A percentile compares a stretch with the other conserved stretches of the same genome.
Evolutionary conservation across 2,797 vertebrate genomes (phyloP).

Genomic region (Arnoldichthys spilopterus): DNA sequence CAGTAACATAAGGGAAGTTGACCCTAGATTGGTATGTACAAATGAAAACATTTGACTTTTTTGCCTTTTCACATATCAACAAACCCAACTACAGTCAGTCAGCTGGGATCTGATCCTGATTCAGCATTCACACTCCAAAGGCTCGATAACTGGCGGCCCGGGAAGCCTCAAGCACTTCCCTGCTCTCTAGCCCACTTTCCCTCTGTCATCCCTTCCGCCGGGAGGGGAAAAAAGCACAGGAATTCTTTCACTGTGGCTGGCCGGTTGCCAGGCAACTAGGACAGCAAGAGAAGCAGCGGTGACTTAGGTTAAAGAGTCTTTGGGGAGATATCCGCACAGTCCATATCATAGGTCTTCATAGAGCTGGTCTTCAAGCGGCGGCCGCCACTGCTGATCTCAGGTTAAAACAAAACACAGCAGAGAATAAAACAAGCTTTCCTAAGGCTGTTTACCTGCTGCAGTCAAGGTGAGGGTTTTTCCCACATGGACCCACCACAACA

Average conservation of each 20-base stretch:
- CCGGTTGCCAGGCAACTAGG: conserved; percentile 82
- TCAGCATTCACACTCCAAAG: not conserved
- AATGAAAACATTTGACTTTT: not conserved
- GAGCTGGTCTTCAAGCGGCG: conserved; percentile 8
- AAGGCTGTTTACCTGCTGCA: not conserved
- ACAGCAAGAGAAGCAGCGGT: conserved; percentile 67
- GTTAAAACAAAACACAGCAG: not conserved
- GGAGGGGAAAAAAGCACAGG: conserved; percentile 68
- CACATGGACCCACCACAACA: not conserved
- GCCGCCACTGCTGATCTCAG: conserved; percentile 21
- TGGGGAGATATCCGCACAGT: conserved; percentile 60
- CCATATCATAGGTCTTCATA: conserved; percentile 39
- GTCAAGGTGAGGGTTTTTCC: not conserved
- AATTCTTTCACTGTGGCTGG: conserved; percentile 81
- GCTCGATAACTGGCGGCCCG: not conserved
- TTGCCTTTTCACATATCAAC: not conserved
- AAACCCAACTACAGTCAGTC: not conserved
- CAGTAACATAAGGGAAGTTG: not conserved
- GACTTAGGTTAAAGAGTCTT: conserved; percentile 67
- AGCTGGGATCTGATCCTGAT: conserved; percentile 20
- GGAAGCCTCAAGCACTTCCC: conserved; percentile 17
- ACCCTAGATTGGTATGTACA: not conserved
- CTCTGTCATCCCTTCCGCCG: conserved; percentile 10
- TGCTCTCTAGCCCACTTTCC: conserved; percentile 31
- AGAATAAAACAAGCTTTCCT: not conserved